Base-by-base conservation (phyloP, 2,113 vertebrate species). In the Elaphurus davidianus region DNA sequence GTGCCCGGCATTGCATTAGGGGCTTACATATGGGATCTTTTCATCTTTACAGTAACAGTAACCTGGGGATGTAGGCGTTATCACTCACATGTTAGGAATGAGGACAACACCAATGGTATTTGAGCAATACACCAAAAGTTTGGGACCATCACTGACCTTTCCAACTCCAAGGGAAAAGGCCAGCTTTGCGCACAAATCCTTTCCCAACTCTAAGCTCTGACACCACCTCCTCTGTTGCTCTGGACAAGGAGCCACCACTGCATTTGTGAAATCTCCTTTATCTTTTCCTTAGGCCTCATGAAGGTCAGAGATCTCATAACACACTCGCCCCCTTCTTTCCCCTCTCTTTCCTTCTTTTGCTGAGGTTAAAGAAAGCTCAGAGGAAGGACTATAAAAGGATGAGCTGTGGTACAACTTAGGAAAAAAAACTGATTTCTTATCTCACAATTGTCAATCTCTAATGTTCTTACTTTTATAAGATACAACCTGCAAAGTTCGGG, bases 141-240 rank as follows among this genome's bases (percentile, higher is more conserved):
- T 62, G 82, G 50, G 54, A 40, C 5, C 57, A 86, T 87, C 52
- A 36, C 2, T 54, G 90, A 94, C 74, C 55, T 94, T 94, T 45
- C 47, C 4, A 79, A 81, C 14, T 36, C 10, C 23, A 62, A n/a
- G 8, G 79, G 54, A 33, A 71, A 90, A 16, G 8, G 60, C 54
- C 36, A 84, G 33, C 57, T 92, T n/a, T 43, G 17, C 79, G 90
- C n/a, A 62, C 36, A 93, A 59, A 91, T 21, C 36, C 85, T 95
- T 91, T 93, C 92, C 87, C 78, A 91, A 81, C 19, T 7, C 30
- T 87, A 87, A 74, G 40, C 87, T 86, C 94, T 97, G 92, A 90
- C 16, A 28, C 28, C 27, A 67, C 43, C 54, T n/a, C 50, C 33
- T 64, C 40, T 52, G 36, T n/a, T 89, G 30, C 84, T 94, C 23